A percentile compares a stretch with the other conserved stretches of the same genome.
Conservation (phyloP, 1,140 invertebrate genomes). For the Heliconius himera region DNA sequence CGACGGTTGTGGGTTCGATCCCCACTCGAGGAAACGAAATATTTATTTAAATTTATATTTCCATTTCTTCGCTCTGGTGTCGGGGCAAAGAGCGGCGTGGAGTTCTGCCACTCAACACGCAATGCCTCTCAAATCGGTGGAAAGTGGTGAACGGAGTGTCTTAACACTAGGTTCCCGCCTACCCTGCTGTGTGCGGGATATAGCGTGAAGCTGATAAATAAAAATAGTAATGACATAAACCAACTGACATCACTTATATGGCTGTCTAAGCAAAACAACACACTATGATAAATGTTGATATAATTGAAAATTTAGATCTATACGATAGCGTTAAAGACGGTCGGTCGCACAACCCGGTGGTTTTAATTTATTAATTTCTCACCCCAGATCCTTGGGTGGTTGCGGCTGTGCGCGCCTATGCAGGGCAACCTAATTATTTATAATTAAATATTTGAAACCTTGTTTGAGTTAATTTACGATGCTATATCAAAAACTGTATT, state of each 20-base stretch:
- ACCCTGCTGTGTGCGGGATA: too few species aligned
- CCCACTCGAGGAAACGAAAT: too few species aligned
- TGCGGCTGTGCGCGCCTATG: slow-evolving; percentile 46
- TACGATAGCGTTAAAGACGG: slow-evolving; percentile 47
- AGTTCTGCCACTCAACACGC: too few species aligned
- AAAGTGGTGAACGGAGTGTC: too few species aligned
- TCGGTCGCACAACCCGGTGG: slow-evolving; percentile 41
- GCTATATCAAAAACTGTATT: slow-evolving; percentile 23
- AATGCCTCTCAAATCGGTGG: too few species aligned
- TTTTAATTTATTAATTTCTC: slow-evolving; percentile 58
- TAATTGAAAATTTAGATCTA: slow-evolving; percentile 63
- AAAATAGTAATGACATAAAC: too few species aligned
- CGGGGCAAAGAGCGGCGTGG: too few species aligned
- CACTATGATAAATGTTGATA: slow-evolving; percentile 60
- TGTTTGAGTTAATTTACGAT: slow-evolving; percentile 33
- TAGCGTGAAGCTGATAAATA: too few species aligned
- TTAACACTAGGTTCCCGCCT: too few species aligned
- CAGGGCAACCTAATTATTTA: slow-evolving; percentile 59
- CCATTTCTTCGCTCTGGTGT: too few species aligned
- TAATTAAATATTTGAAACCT: slow-evolving; percentile 44
- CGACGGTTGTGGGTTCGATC: too few species aligned
- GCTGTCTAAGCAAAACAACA: slow-evolving; percentile 67
- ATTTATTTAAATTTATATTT: too few species aligned
- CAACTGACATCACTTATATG: slow-evolving; percentile 43
- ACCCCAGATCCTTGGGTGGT: slow-evolving; percentile 56